Conservation (phyloP, 2,113 vertebrate genomes). For the Rhinopomastus cyanomelas region DNA sequence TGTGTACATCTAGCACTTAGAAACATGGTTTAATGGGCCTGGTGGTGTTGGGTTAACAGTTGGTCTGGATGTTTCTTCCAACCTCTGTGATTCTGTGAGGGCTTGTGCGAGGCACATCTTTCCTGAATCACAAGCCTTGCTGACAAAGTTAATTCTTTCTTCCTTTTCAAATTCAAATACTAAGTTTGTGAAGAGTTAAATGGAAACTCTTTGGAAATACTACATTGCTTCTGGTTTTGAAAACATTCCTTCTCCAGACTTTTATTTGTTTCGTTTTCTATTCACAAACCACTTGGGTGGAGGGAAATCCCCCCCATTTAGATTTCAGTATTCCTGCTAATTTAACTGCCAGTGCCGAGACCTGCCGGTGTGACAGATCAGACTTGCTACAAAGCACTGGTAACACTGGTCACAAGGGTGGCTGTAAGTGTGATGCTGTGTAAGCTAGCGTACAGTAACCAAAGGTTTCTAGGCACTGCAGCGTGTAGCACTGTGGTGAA, state of each 20-base stretch:
- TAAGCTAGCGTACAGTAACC: neutral
- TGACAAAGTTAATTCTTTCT: neutral
- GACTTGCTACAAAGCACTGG: neutral
- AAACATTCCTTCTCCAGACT: neutral
- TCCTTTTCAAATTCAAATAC: neutral
- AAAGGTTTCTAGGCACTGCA: neutral
- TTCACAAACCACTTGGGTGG: neutral
- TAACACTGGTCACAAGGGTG: neutral
- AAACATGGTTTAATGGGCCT: no score
- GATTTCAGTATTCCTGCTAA: neutral
- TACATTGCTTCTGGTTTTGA: neutral
- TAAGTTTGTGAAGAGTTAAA: neutral
- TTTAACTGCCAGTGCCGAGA: neutral
- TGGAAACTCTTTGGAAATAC: neutral
- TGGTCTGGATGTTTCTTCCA: no score
- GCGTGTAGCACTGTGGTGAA: neutral
- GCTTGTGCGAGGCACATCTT: no score
- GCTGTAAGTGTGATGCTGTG: neutral
- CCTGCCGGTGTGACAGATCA: accelerated
- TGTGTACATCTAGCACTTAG: no score
- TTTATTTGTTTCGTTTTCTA: neutral
- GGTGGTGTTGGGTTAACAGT: no score
- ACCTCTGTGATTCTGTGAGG: no score
- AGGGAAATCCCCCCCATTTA: neutral
- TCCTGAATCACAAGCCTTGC: neutral